Evolutionary conservation across 2,113 vertebrate species (phyloP), one percentile per base, ranked within the genome.

Genomic region (Trinectes maculatus): DNA sequence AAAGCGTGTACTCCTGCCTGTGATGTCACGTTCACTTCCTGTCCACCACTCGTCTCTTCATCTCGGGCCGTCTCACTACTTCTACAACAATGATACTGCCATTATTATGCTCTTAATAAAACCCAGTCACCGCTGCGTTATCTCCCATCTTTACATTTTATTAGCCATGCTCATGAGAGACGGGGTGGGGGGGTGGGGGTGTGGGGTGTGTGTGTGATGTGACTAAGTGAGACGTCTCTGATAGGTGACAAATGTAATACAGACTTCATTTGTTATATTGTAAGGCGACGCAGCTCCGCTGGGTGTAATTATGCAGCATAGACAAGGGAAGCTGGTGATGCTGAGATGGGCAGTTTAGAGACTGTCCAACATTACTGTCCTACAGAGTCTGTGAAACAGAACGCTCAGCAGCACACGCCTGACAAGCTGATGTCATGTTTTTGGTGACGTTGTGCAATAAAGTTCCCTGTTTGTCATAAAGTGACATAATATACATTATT

Each of bases 91-190:
- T 59, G 79, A 88, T 77, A 72, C 79, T 82, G 70, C 71, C 79
- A 79, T 85, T 79, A 79, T 18, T 79, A 79, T 18, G 40, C 53
- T 88, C 79, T 90, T 90, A 90, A 88, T 90, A 90, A 90, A 89
- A 71, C 79, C 62, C 80, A 43, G 85, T 76, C 61, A 76, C 74
- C 4, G 33, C 39, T 3, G 61, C n/a, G 6, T 77, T 89, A 90
- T 91, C 88, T 89, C 70, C 62, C 77, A 90, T 91, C 90, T 89
- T 81, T 74, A 85, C 85, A 65, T 87, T 91, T 89, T 89, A 87
- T 90, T 86, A 88, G 78, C 52, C 71, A 8, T 65, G 85, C 86
- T 85, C 82, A 82, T 86, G 82, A 83, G 82, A 72, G 79, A 85
- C 40, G 76, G 77, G 74, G 79, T 19, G 8, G 4, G 29, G 29